A percentile compares a stretch with the other conserved stretches of the same genome.
These are phyloP conservation scores for Rhodeus uyekii DNA, from an alignment of 2,797 vertebrate genomes.

Conservation along the genomic window DNA sequence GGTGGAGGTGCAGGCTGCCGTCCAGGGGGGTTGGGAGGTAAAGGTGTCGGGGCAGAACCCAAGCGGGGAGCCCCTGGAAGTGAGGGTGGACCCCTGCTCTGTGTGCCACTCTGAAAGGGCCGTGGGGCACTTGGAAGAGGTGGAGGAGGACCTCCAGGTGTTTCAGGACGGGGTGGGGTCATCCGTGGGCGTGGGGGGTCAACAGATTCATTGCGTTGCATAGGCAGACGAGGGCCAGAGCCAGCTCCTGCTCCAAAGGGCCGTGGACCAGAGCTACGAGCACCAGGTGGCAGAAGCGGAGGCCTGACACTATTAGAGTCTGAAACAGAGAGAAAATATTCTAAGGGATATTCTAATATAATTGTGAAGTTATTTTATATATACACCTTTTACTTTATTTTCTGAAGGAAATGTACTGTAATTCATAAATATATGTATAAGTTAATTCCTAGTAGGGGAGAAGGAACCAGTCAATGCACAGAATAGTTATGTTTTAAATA, in stretches of 20 bases:
- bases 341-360: neutral
- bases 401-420: neutral
- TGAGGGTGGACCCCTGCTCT: conserved; percentile 76
- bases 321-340: conserved; percentile 60
- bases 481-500: neutral
- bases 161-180: conserved; percentile 77
- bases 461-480: neutral
- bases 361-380: neutral
- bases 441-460: neutral
- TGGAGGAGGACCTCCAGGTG: conserved; percentile 78
- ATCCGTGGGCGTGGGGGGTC: conserved; percentile 81
- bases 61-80: conserved; percentile 70
- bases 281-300: conserved; percentile 84
- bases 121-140: conserved; percentile 87
- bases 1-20: conserved; percentile 65
- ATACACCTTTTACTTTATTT: neutral
- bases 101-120: conserved; percentile 73
- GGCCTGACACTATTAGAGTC: conserved; percentile 81
- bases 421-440: neutral
- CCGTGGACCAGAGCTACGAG: conserved; percentile 76
- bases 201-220: conserved; percentile 69
- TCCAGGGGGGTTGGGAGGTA: conserved; percentile 68
- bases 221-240: conserved; percentile 68
- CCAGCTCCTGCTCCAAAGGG: conserved; percentile 71
- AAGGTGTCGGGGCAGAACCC: conserved; percentile 64